phyloP scores from a whole-genome alignment of 2,113 vertebrate genomes.

The Mellivora capensis region DNA sequence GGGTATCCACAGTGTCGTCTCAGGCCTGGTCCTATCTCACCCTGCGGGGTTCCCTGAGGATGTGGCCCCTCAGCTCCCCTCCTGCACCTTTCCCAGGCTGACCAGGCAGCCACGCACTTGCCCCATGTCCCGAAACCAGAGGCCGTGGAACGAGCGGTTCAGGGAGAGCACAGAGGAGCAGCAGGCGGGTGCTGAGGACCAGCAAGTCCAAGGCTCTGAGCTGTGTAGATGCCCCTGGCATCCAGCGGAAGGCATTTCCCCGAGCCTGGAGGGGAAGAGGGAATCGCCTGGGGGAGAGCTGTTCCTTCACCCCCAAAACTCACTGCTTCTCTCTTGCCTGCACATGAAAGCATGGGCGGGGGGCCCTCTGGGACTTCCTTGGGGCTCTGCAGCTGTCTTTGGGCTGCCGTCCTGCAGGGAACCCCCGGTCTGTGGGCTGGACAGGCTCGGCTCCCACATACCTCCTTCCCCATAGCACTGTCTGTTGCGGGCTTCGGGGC shows the following conservation, averaged over 20 bases:
- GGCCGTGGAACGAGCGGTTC: rapidly evolving
- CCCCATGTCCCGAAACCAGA: neutral
- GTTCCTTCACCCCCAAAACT: neutral
- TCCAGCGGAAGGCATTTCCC: neutral
- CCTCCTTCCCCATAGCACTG: neutral
- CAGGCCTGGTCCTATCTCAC: neutral
- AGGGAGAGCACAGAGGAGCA: neutral
- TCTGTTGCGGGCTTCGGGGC: neutral
- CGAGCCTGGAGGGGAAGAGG: neutral
- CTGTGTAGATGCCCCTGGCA: neutral
- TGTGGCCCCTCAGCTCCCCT: too few species aligned
- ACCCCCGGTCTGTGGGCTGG: neutral
- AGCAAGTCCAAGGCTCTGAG: neutral
- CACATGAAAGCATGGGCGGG: neutral
- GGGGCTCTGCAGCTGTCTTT: neutral
- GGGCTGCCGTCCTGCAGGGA: neutral
- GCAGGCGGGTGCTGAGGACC: neutral
- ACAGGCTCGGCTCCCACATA: neutral
- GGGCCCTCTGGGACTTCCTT: neutral
- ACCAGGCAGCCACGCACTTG: neutral
- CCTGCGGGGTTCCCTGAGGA: neutral
- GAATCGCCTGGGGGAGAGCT: neutral
- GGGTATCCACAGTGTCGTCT: neutral
- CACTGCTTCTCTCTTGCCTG: neutral
- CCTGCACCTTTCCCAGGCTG: neutral